Evolutionary conservation across 2,113 vertebrate genomes (phyloP), one percentile per base, ranked within the genome.

Genomic region (Carettochelys insculpta): DNA sequence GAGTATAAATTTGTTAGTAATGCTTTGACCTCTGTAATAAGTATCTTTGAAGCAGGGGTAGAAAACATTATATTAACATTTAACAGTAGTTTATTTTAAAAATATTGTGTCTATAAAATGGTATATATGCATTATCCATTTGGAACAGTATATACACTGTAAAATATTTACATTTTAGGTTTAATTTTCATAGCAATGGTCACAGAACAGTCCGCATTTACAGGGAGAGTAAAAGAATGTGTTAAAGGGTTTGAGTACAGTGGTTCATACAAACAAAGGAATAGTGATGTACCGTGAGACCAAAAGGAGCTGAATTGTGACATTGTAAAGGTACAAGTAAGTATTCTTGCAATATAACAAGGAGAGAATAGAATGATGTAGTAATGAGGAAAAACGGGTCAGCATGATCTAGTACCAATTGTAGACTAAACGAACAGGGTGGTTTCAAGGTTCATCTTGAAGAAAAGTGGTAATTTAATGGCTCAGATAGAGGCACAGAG

Each of bases 21-120:
- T 82, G 68, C 68, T 86, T n/a, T 80, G 81, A 82, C 83, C 48
- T 95, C 27, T 4, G 12, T 45, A 73, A 27, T 87, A 2, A 13
- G 2, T 45, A 56, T 45, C 53, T 77, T 41, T 25, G 53, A 54
- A 54, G 53, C 53, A 31, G 82, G 80, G 90, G 77, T 45, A 82
- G 82, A 88, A 94, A 51, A 88, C 81, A 88, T 38, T 86, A 53
- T 6, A 6, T 53, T n/a, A n/a, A n/a, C n/a, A n/a, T n/a, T n/a
- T n/a, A n/a, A n/a, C n/a, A n/a, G n/a, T n/a, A n/a, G n/a, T n/a
- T n/a, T n/a, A n/a, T n/a, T n/a, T n/a, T n/a, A n/a, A n/a, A n/a
- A n/a, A n/a, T n/a, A n/a, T n/a, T n/a, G n/a, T n/a, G n/a, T n/a
- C 87, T 86, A 53, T 82, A 41, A 93, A 85, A 48, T n/a, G 48